Evolutionary conservation across 1,140 invertebrate species (phyloP).

Genomic region (Gryllus bimaculatus): DNA sequence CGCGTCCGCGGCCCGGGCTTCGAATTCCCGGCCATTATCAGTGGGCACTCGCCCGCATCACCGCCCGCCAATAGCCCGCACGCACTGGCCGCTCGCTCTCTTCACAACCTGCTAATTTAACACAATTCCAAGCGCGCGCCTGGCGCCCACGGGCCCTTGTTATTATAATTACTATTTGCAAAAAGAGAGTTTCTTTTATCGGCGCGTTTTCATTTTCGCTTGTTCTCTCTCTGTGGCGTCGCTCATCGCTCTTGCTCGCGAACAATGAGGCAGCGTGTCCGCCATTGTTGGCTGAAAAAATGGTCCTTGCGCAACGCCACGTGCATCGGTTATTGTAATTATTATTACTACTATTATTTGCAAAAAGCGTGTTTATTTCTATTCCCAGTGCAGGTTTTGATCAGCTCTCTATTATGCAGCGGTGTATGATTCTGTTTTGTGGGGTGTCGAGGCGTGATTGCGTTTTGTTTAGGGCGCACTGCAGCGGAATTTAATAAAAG

Average conservation of each 20-base stretch:
- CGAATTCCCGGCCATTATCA: not conserved
- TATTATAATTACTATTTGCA: conserved; percentile 2
- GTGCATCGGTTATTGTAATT: not conserved
- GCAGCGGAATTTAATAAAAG: no score
- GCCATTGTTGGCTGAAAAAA: not conserved
- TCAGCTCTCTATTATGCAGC: not conserved
- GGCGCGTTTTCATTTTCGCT: not conserved
- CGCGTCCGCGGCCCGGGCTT: no score
- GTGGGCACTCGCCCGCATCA: not conserved
- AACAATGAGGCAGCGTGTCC: not conserved
- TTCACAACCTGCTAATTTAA: not conserved
- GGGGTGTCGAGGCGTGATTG: no score
- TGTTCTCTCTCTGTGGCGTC: not conserved
- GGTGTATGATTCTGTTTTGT: not conserved
- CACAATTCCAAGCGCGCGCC: not conserved
- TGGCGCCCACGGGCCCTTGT: not conserved
- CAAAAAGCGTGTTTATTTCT: conserved; percentile 5
- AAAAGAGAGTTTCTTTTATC: not conserved
- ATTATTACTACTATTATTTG: not conserved
- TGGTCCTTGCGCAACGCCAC: not conserved
- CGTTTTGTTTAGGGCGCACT: no score
- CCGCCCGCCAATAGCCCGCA: not conserved
- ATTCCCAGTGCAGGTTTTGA: not conserved
- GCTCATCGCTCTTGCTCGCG: not conserved
- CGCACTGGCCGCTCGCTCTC: not conserved